Base-by-base conservation (phyloP, 2,888 invertebrate species). In the Stictocephala bisonia region DNA sequence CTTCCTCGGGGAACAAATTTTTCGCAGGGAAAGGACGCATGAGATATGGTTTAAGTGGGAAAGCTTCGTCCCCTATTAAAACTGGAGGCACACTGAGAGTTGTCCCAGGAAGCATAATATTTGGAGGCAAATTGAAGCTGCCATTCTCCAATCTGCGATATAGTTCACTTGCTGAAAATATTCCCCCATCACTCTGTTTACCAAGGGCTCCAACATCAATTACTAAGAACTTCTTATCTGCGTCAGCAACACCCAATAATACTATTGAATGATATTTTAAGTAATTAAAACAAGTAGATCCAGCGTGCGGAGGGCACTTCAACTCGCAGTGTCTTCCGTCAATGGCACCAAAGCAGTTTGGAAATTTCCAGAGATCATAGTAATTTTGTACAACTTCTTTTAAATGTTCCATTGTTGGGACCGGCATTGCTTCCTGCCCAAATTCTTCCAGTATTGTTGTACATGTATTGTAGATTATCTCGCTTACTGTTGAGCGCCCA, bases 301-400 rank as follows among this genome's bases (percentile, higher is more conserved):
- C 73, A 26, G 29, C 20, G 22, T 72, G 26, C 11, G 60, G 9
- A 31, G 72, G 75, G 15, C 56, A 35, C 31, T 29, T 60, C 1
- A 75, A 68, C 4, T 40, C 31, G 15, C 68, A 56, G 29, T 75
- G 73, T 35, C 68, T 73, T n/a, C 75, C 53, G 26, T 73, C 75
- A 2, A 75, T 18, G 3, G 53, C 60, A 11, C 75, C 70, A 13
- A 72, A 29, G 58, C 72, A 72, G 58, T 75, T 60, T 13, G 72
- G 72, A 35, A 58, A 75, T 15, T 68, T 48, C 72, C 75, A 75
- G 18, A 41, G 13, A 11, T 51, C 40, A 15, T 35, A 15, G 50
- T 44, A 75, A 2, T 41, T 58, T 27, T 29, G 15, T 15, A 41
- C 41, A 15, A 51, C 27, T 9, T 40, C 31, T 13, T 50, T 7